A percentile compares a stretch with the other conserved stretches of the same genome.
Conservation (phyloP, 2,888 invertebrate species). For the Coelinius sp. region DNA sequence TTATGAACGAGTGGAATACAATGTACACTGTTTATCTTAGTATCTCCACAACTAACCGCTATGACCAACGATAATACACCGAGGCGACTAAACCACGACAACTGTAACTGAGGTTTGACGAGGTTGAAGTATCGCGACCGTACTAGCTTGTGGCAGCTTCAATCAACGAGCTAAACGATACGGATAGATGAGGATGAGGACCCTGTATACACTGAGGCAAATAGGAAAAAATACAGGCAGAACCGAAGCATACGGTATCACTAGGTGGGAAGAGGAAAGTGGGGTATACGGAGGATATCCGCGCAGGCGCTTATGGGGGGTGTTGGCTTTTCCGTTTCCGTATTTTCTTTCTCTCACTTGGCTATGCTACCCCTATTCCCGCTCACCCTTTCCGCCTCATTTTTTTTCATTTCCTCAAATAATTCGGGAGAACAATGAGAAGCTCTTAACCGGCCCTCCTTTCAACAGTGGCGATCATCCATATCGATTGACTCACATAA, state of each 20-base stretch:
- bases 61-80: too few relatives aligned
- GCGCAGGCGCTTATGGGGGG: not conserved
- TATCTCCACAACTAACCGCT: too few relatives aligned
- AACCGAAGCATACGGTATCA: not conserved
- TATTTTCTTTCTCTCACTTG: not conserved
- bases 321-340: slow-evolving; percentile 11
- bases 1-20: too few relatives aligned
- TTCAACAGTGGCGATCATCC: too few relatives aligned
- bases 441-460: too few relatives aligned
- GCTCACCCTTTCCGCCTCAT: not conserved
- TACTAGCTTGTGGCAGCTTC: not conserved
- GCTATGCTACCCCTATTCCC: not conserved
- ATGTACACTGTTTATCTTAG: too few relatives aligned
- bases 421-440: not conserved
- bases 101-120: not conserved
- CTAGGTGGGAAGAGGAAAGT: not conserved
- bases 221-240: not conserved
- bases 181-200: not conserved
- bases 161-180: not conserved
- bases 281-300: not conserved
- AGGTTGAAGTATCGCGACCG: not conserved
- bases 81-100: too few relatives aligned
- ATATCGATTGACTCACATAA: too few relatives aligned
- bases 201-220: not conserved
- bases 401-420: slow-evolving; percentile 20